These are phyloP conservation scores for Amphipyra berbera DNA, from an alignment of 2,888 invertebrate genomes.

Conservation along the genomic window DNA sequence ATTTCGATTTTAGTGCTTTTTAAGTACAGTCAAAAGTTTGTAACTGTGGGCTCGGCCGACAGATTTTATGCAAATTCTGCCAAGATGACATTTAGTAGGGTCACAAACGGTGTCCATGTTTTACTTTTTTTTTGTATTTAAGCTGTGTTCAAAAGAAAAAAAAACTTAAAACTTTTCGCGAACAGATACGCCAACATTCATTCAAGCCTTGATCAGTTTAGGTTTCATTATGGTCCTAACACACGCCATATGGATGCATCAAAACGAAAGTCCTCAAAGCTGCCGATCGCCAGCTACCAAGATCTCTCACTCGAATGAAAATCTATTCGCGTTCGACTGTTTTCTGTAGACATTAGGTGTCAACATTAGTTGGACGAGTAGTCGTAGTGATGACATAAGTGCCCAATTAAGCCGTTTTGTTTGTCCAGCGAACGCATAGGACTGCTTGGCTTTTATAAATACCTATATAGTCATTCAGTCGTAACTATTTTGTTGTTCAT, in stretches of 20 bases:
- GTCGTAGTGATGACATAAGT: slow-evolving; percentile 65
- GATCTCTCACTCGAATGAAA: slow-evolving; percentile 28
- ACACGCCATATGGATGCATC: slow-evolving; percentile 56
- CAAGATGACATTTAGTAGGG: slow-evolving; percentile 80
- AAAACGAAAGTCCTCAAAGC: slow-evolving; percentile 60
- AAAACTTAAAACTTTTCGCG: not conserved
- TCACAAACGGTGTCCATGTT: slow-evolving; percentile 77
- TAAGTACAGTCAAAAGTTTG: slow-evolving; percentile 82
- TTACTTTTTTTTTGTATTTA: slow-evolving; percentile 67
- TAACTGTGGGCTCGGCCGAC: slow-evolving; percentile 72
- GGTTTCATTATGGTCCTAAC: slow-evolving; percentile 33
- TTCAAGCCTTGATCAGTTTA: slow-evolving; percentile 16
- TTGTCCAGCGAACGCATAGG: slow-evolving; percentile 57
- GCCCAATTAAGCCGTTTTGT: slow-evolving; percentile 70
- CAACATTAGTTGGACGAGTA: slow-evolving; percentile 37
- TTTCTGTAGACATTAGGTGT: slow-evolving; percentile 21
- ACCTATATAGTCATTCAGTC: slow-evolving; percentile 47
- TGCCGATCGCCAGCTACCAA: slow-evolving; percentile 31
- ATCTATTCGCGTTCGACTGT: slow-evolving; percentile 11
- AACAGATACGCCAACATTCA: slow-evolving; percentile 11
- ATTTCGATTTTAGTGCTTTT: slow-evolving; percentile 85
- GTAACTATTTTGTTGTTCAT: slow-evolving; percentile 32
- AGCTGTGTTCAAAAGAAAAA: slow-evolving; percentile 15
- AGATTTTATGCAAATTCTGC: slow-evolving; percentile 86
- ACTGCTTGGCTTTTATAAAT: slow-evolving; percentile 52